Evolutionary conservation across 2,888 invertebrate genomes (phyloP), one percentile per base, ranked within the genome.

Genomic region (Chydorus sphaericus): DNA sequence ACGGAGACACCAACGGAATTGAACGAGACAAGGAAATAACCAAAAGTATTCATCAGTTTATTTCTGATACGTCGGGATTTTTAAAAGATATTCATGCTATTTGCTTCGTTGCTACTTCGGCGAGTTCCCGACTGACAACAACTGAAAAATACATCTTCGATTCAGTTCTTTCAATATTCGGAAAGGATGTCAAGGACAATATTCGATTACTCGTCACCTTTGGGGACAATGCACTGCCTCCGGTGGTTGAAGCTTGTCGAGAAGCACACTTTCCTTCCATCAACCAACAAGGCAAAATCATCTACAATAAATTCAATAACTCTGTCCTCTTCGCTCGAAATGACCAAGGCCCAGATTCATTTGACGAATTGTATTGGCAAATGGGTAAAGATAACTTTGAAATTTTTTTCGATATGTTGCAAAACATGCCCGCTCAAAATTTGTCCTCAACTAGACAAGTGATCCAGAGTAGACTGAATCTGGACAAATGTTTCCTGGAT

Each of bases 181-280:
- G 63, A 4, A 61, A 59, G 30, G 62, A 62, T 39, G 37, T 64
- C 8, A 57, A 52, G 20, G 51, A 58, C 7, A 63, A 62, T 30
- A 62, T 62, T 16, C 61, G 55, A 37, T 14, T 62, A n/a, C 54
- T 62, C 52, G 53, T 59, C 16, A 63, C 62, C 10, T 62, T 62
- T 57, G 60, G 62, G 14, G 62, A 62, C 57, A 58, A 51, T 18
- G 52, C 52, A 23, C 33, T 26, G 20, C 62, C 62, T 10, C 63
- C 63, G 16, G 60, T 63, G 10, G 52, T 62, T 2, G 59, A 56
- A 26, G 58, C 56, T 10, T 29, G 63, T 10, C 38, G 52, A 18
- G 60, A 57, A 18, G 58, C 57, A 16, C 28, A 59, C n/a, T 31
- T 50, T n/a, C 50, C 50, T 11, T 11, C 16, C 37, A 44, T n/a